phyloP scores from a whole-genome alignment of 1,140 invertebrate species.

The Bemisia tabaci region DNA sequence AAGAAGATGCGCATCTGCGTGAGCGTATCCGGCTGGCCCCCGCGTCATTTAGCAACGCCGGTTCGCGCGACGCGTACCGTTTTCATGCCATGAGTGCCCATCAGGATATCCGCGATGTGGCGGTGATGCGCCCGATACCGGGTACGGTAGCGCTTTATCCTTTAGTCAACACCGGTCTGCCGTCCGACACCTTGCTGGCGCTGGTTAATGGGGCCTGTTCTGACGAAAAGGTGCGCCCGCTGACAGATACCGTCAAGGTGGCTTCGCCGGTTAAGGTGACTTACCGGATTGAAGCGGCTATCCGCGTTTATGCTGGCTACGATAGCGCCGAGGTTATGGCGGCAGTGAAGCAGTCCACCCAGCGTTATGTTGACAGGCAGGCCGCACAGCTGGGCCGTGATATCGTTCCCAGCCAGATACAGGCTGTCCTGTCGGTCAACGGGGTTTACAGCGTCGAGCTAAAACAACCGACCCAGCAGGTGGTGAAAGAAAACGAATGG shows the following conservation, averaged over 20 bases:
- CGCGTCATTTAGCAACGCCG: background rate
- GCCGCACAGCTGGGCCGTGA: background rate
- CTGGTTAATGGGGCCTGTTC: no score
- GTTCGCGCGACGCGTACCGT: constrained; percentile 1
- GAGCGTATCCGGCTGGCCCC: no score
- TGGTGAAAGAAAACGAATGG: background rate
- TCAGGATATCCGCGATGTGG: no score
- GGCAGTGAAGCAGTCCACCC: background rate
- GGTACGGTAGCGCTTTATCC: no score
- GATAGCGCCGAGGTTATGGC: background rate
- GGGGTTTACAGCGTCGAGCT: background rate
- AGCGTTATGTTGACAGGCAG: background rate
- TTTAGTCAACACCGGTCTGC: no score
- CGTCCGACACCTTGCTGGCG: no score
- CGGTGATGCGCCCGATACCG: no score
- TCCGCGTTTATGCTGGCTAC: constrained; percentile 1
- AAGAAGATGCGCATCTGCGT: no score
- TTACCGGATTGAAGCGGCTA: no score
- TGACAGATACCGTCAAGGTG: no score
- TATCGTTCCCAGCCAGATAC: background rate
- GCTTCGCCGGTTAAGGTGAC: no score
- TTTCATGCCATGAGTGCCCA: constrained; percentile 3
- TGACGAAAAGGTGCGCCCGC: no score
- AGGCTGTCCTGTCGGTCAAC: background rate
- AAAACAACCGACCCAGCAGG: background rate